Evolutionary conservation across 2,888 invertebrate species (phyloP).

Genomic region (Malachius bipustulatus): DNA sequence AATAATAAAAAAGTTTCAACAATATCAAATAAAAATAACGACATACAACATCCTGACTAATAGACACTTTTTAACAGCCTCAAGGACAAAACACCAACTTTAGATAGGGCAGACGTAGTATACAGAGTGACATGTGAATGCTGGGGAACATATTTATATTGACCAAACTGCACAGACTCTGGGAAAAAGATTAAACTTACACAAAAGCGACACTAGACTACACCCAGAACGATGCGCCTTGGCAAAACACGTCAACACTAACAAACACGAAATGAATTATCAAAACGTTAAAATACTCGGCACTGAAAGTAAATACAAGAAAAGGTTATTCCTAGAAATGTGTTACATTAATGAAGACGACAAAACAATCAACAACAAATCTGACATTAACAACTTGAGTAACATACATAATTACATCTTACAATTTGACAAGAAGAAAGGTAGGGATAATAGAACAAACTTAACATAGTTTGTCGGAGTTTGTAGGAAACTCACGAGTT

Average conservation of each 20-base stretch:
- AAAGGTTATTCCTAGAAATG: conserved; percentile 6
- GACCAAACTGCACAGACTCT: conserved; percentile 1
- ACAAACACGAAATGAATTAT: background rate
- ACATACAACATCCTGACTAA: too few species aligned
- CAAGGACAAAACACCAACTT: background rate
- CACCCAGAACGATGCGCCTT: conserved; percentile 6
- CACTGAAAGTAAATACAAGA: background rate
- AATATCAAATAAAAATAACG: too few species aligned
- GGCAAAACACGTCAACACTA: background rate
- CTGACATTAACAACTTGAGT: too few species aligned
- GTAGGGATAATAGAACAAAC: too few species aligned
- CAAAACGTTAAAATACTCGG: background rate
- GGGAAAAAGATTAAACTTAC: background rate
- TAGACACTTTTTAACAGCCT: too few species aligned
- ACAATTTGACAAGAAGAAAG: too few species aligned
- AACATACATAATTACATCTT: too few species aligned
- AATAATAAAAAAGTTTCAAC: too few species aligned
- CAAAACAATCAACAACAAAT: too few species aligned
- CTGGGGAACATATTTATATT: conserved; percentile 1
- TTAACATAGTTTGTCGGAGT: too few species aligned
- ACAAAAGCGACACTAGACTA: conserved; percentile 4
- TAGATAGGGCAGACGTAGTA: background rate
- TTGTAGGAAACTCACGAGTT: too few species aligned
- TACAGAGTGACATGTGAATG: background rate
- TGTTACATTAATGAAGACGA: too few species aligned